A percentile compares a stretch with the other conserved stretches of the same genome.
These are phyloP conservation scores for Plagiodera versicolora DNA, from an alignment of 2,888 invertebrate genomes.

Conservation along the genomic window DNA sequence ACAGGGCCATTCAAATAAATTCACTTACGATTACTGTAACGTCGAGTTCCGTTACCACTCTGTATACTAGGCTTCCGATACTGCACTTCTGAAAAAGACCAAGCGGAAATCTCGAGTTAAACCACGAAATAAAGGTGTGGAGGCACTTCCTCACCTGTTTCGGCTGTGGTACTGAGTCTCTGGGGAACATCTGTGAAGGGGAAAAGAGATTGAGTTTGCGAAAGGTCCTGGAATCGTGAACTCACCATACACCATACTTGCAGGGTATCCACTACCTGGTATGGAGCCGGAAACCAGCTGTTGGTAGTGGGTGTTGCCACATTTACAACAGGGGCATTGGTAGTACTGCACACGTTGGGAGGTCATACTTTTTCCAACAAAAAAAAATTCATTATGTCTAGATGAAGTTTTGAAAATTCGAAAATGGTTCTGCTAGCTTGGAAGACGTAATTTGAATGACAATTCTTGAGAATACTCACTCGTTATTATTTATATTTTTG, in stretches of 20 bases:
- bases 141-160: not conserved
- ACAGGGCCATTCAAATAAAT: too few relatives aligned
- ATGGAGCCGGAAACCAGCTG: slow-evolving; percentile 19
- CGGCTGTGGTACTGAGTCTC: not conserved
- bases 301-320: slow-evolving; percentile 32
- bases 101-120: too few relatives aligned
- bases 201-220: not conserved
- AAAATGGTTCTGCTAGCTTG: too few relatives aligned
- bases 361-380: slow-evolving; percentile 4
- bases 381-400: not conserved
- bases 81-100: too few relatives aligned
- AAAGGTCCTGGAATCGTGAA: not conserved
- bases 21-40: too few relatives aligned
- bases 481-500: not conserved
- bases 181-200: not conserved
- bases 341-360: slow-evolving; percentile 28
- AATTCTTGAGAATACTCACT: not conserved
- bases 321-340: slow-evolving; percentile 27
- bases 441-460: too few relatives aligned
- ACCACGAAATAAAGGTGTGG: too few relatives aligned
- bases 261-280: not conserved
- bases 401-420: too few relatives aligned
- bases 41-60: too few relatives aligned
- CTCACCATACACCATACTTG: not conserved
- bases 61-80: too few relatives aligned